Evolutionary conservation across 2,888 invertebrate genomes (phyloP).

Genomic region (Eubasilissa splendida): DNA sequence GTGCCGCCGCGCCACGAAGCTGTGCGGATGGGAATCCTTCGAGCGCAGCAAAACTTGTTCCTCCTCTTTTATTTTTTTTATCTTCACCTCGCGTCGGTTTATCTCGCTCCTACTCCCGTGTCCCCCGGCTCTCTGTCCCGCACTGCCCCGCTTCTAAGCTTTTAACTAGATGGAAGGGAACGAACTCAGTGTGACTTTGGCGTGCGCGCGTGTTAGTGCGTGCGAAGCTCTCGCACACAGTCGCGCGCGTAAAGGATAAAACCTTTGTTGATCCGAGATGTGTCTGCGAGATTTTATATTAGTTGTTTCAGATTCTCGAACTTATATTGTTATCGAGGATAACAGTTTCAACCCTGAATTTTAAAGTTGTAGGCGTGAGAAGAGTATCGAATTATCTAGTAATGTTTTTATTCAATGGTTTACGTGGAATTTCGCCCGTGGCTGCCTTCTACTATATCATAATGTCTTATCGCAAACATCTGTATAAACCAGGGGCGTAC

Average conservation of each 20-base stretch:
- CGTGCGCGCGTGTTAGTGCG: conserved; percentile 35
- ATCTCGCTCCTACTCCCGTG: conserved; percentile 19
- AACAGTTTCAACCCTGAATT: no score
- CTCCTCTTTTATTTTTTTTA: conserved; percentile 56
- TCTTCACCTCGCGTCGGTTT: conserved; percentile 58
- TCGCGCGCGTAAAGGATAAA: not conserved
- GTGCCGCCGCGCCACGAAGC: conserved; percentile 59
- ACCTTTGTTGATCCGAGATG: conserved; percentile 37
- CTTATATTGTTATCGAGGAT: not conserved
- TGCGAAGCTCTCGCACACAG: conserved; percentile 19
- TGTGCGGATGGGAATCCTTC: conserved; percentile 58
- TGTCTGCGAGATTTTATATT: conserved; percentile 35
- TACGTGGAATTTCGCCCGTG: not conserved
- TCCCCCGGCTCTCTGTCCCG: conserved; percentile 6
- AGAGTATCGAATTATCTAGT: no score
- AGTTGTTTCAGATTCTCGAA: conserved; percentile 29
- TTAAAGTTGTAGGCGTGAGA: no score
- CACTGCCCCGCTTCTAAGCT: conserved; percentile 44
- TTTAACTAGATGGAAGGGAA: conserved; percentile 46
- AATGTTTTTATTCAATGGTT: not conserved
- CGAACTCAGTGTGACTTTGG: conserved; percentile 50
- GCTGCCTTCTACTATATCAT: not conserved
- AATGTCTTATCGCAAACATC: no score
- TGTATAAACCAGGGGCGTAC: no score
- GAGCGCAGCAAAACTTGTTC: conserved; percentile 57